phyloP scores from a whole-genome alignment of 2,888 invertebrate genomes.

The Protula sp. region DNA sequence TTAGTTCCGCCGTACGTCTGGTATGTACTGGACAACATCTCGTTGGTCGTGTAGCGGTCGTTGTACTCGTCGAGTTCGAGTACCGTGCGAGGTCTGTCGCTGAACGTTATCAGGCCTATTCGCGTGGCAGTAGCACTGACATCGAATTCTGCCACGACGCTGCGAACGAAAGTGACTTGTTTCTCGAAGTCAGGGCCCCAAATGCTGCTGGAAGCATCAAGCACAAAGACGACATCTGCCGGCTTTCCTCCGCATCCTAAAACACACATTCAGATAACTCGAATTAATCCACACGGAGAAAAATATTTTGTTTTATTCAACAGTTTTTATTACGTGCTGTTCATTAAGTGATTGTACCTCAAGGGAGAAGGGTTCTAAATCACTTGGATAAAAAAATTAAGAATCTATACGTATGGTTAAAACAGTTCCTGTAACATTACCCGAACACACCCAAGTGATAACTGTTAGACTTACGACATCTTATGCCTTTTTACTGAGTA shows the following conservation, averaged over 20 bases:
- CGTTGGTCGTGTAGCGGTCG: neutral
- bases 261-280: neutral
- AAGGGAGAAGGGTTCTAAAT: no score
- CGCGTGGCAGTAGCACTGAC: conserved; percentile 7
- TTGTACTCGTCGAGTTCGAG: conserved; percentile 16
- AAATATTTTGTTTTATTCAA: no score
- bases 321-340: no score
- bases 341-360: no score
- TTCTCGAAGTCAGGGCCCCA: conserved; percentile 37
- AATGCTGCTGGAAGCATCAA: conserved; percentile 37
- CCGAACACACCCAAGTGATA: no score
- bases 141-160: conserved; percentile 27
- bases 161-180: conserved; percentile 32
- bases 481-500: no score
- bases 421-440: no score
- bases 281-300: no score
- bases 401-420: no score
- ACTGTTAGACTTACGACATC: no score
- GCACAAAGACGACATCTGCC: conserved; percentile 37
- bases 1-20: conserved; percentile 16
- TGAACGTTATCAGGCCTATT: conserved; percentile 19
- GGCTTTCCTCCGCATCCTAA: conserved; percentile 16
- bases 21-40: neutral
- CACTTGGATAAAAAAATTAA: no score
- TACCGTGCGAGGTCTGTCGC: conserved; percentile 14